These are phyloP conservation scores for Oncorhynchus gorbuscha DNA, from an alignment of 2,113 vertebrate species.

Conservation along the genomic window DNA sequence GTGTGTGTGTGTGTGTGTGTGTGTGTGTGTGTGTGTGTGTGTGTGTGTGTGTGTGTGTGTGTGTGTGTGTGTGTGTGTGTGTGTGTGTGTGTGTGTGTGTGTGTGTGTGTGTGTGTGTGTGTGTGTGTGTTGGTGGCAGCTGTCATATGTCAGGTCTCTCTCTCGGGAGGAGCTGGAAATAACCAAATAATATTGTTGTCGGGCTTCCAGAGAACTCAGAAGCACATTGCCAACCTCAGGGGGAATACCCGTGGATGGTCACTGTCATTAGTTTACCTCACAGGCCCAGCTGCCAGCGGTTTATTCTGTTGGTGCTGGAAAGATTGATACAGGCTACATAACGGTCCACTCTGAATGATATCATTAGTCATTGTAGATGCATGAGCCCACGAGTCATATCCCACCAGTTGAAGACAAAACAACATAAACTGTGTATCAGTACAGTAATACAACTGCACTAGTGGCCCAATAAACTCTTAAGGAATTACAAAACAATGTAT, in stretches of 20 bases:
- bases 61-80: slow-evolving; percentile 14
- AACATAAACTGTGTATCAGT: too few species aligned
- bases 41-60: slow-evolving; percentile 19
- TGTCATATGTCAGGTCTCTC: slow-evolving; percentile 57
- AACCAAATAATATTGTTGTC: slow-evolving; percentile 45
- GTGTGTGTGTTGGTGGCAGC: slow-evolving; percentile 54
- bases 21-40: slow-evolving; percentile 27
- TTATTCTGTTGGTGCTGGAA: too few species aligned
- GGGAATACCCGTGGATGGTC: slow-evolving; percentile 24
- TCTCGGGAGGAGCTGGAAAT: slow-evolving; percentile 57
- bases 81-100: slow-evolving; percentile 12
- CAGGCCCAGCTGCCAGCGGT: slow-evolving; percentile 28
- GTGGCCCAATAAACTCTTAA: too few species aligned
- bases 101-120: slow-evolving; percentile 16
- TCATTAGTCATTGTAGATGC: too few species aligned
- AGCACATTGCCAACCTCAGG: slow-evolving; percentile 35
- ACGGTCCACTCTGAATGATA: too few species aligned
- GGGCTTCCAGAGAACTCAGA: slow-evolving; percentile 36
- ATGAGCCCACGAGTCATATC: too few species aligned
- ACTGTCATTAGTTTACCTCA: slow-evolving; percentile 44
- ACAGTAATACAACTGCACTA: too few species aligned
- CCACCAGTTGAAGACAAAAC: too few species aligned
- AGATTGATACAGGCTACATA: too few species aligned
- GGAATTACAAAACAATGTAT: too few species aligned
- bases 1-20: slow-evolving; percentile 26